Evolutionary conservation across 2,888 invertebrate species (phyloP).

Genomic region (Drosophila paranaensis): DNA sequence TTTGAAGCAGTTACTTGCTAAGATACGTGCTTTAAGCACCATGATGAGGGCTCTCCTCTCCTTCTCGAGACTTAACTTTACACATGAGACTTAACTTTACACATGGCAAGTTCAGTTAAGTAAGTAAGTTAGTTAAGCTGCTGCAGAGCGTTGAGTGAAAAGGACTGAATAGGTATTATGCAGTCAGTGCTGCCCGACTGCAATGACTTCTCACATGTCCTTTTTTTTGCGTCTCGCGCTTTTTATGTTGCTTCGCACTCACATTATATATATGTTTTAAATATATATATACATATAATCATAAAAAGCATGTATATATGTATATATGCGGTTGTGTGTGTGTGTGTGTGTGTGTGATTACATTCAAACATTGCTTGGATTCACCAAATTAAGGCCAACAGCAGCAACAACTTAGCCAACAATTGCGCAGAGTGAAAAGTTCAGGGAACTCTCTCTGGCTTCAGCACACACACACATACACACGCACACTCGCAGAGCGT

Average conservation of each 20-base stretch:
- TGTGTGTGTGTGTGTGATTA: background rate
- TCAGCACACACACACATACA: background rate
- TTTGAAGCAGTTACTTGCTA: too few relatives aligned
- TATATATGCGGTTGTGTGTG: background rate
- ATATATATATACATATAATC: conserved; percentile 9
- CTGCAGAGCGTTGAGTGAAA: too few relatives aligned
- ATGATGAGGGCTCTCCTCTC: too few relatives aligned
- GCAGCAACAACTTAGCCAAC: conserved; percentile 22
- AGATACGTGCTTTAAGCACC: too few relatives aligned
- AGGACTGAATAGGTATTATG: background rate
- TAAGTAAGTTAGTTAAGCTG: too few relatives aligned
- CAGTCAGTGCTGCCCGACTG: background rate
- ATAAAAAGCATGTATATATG: conserved; percentile 5
- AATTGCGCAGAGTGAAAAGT: conserved; percentile 39
- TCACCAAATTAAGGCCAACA: conserved; percentile 66
- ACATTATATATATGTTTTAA: conserved; percentile 26
- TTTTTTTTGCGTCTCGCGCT: background rate
- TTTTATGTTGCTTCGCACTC: conserved; percentile 25
- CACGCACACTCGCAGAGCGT: background rate
- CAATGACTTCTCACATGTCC: background rate
- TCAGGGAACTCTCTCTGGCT: conserved; percentile 39
- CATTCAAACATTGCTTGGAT: conserved; percentile 53
- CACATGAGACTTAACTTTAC: too few relatives aligned
- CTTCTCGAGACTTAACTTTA: too few relatives aligned
- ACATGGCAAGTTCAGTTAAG: too few relatives aligned